phyloP scores from a whole-genome alignment of 2,113 vertebrate genomes.

The Shinisaurus crocodilurus region DNA sequence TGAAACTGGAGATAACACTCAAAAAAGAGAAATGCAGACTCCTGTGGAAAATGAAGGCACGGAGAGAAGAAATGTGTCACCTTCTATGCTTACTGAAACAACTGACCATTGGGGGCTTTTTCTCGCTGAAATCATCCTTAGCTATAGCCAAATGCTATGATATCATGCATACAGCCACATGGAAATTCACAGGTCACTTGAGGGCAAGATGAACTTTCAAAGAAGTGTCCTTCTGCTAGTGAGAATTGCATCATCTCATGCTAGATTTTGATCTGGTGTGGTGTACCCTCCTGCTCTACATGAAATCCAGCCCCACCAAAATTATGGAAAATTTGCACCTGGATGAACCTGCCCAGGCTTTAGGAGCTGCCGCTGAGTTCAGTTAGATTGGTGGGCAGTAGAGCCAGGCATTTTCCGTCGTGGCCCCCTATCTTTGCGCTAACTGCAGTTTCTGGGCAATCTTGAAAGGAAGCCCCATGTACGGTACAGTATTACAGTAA shows the following conservation, averaged over 20 bases:
- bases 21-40: background rate
- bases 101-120: fast-evolving
- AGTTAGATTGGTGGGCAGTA: too few species aligned
- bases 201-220: background rate
- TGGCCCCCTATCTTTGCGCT: background rate
- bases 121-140: constrained; percentile 42
- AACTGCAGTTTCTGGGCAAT: background rate
- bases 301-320: background rate
- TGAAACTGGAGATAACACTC: constrained; percentile 16
- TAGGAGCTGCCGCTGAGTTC: too few species aligned
- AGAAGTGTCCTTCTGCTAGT: background rate
- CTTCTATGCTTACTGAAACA: constrained; percentile 41
- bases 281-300: background rate
- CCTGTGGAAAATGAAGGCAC: constrained; percentile 17
- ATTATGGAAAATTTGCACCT: too few species aligned
- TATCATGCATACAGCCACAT: constrained; percentile 18
- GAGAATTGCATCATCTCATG: background rate
- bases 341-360: too few species aligned
- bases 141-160: constrained; percentile 33
- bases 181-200: constrained; percentile 9
- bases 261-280: background rate
- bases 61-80: background rate
- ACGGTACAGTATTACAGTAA: background rate
- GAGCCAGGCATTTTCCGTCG: too few species aligned
- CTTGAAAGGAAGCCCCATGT: background rate